Conservation (phyloP, 2,888 invertebrate species). For the Ichneumon xanthorius region DNA sequence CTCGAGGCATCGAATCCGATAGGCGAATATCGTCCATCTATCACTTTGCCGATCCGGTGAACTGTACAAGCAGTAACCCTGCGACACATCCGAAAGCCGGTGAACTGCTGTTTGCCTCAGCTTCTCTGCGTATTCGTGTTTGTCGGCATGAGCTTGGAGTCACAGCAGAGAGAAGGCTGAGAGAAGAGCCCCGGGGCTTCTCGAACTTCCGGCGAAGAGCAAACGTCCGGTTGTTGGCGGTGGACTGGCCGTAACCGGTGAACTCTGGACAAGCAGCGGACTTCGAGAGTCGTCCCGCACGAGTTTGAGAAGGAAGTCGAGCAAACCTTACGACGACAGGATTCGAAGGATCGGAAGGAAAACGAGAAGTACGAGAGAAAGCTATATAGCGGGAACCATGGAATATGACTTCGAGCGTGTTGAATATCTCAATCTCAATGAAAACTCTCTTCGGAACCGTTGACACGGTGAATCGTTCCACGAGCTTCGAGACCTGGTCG, state of each 20-base stretch:
- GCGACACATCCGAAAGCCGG: not conserved
- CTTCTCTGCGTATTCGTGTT: slow-evolving; percentile 36
- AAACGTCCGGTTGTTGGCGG: slow-evolving; percentile 57
- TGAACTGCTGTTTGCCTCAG: not conserved
- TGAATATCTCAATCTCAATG: slow-evolving; percentile 23
- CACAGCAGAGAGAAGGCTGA: slow-evolving; percentile 6
- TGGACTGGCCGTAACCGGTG: not conserved
- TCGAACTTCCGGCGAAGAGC: slow-evolving; percentile 57
- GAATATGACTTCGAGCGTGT: slow-evolving; percentile 42
- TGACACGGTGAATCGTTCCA: not conserved
- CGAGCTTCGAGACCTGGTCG: not conserved
- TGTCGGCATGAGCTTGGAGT: slow-evolving; percentile 29
- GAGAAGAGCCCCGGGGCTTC: slow-evolving; percentile 38
- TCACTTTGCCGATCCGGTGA: slow-evolving; percentile 50
- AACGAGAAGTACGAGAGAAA: not conserved
- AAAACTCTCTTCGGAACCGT: slow-evolving; percentile 18
- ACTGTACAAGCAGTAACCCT: not conserved
- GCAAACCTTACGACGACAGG: slow-evolving; percentile 1
- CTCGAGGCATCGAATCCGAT: not conserved
- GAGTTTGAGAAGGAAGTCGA: slow-evolving; percentile 35
- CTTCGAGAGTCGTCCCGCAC: not conserved
- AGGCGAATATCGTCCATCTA: not conserved
- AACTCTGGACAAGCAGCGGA: not conserved
- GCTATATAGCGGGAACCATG: not conserved
- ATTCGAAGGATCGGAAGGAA: not conserved